Evolutionary conservation across 2,797 vertebrate genomes (phyloP), one percentile per base, ranked within the genome.

Genomic region (Sciaenops ocellatus): DNA sequence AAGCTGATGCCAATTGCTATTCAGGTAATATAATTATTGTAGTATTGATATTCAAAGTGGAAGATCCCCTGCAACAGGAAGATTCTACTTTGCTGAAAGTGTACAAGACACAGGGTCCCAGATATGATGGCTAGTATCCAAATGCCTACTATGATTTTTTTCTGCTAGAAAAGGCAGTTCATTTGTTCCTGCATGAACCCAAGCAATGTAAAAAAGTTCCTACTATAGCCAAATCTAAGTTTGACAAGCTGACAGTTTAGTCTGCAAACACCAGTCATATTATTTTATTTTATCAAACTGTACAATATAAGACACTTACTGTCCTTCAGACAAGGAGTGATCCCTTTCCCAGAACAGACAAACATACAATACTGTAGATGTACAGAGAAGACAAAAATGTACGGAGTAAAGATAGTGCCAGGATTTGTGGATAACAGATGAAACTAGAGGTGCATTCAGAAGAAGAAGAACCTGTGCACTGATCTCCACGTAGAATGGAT

Each of bases 1-100:
- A 84, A 91, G 11, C 63, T 95, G 80, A 83, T 93, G 77, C 95
- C 94, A 7, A 87, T 95, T 0, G 94, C 94, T 20, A 96, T 95
- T 76, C 94, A 95, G 95, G 94, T 96, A 73, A 52, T 17, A 30
- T 2, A 46, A 7, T 38, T 47, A 3, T 1, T 64, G 18, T 3
- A n/a, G 9, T 61, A 47, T 3, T 18, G 24, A 51, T 55, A 30
- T 65, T 70, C 10, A 69, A 13, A 54, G 1, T 15, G 11, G 56
- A 56, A 26, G 52, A 46, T 44, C 13, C 4, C 8, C 10, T 50
- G 30, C 6, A 1, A 47, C 20, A 34, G 30, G n/a, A 50, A 17
- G 30, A 3, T 10, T 47, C 26, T 15, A 47, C 22, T 3, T 20
- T 9, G 1, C 26, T 17, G 44, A 34, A n/a, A 22, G n/a, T 51